Base-by-base conservation (phyloP, 2,797 vertebrate species). In the Leptoclinus maculatus region DNA sequence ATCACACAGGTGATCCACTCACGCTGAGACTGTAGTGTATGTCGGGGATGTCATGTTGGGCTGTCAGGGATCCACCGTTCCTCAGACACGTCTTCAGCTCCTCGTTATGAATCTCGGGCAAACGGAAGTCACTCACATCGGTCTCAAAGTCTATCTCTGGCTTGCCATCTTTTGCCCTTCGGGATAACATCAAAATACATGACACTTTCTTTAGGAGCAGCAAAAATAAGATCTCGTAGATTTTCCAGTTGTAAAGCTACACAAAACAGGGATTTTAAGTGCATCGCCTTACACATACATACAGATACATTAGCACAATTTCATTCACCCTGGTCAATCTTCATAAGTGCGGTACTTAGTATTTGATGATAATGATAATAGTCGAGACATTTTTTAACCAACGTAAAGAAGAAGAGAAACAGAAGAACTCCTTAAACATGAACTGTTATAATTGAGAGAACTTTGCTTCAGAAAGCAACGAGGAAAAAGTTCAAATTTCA, bases 11-110 rank as follows among this genome's bases (percentile, higher is more conserved):
- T 3, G 19, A 62, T 7, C 7, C 11, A 92, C 95, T 94, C 80
- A 97, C 96, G 90, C 94, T 94, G 87, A 97, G 94, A 60, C 96
- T 96, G 92, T 95, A 96, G 84, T 96, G 94, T 78, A 95, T 95
- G 82, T 96, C 95, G 45, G 93, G 94, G 65, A 93, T 71, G 75
- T 91, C 90, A 76, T 92, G 92, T 65, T 94, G 90, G 0, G 84
- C 78, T 83, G 83, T 88, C 45, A 91, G 79, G 12, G 86, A 87
- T 32, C 87, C 91, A 38, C 69, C 83, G 74, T 41, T 88, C 66
- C 68, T 92, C 83, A 87, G 85, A 43, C 80, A 85, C 68, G 83
- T 94, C 81, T 89, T 93, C 66, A 88, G 77, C 53, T 94, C 91
- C 68, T 95, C 94, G 6, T 88, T 89, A 58, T 87, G 78, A 79